A percentile compares a stretch with the other conserved stretches of the same genome.
These are phyloP conservation scores for Drosophila mayaguana DNA, from an alignment of 2,888 invertebrate genomes.

Conservation along the genomic window DNA sequence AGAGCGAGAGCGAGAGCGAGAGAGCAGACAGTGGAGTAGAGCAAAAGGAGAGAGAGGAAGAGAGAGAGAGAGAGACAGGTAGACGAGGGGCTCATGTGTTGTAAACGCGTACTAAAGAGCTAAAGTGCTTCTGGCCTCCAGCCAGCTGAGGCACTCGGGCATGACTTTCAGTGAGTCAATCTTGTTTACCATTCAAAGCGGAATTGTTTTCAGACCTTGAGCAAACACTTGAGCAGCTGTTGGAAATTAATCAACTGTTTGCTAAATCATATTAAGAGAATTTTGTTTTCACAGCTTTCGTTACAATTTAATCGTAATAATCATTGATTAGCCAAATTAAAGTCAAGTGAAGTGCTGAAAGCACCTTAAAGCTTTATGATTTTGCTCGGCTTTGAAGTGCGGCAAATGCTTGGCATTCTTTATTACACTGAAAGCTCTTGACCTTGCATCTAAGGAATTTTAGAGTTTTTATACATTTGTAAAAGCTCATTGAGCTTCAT, in stretches of 20 bases:
- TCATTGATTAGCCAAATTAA: conserved; percentile 3
- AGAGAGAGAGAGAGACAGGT: background rate
- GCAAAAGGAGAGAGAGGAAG: background rate
- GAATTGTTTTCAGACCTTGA: conserved; percentile 2
- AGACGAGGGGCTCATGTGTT: background rate
- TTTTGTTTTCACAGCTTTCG: background rate
- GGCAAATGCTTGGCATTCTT: background rate
- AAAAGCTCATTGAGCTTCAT: too few species aligned
- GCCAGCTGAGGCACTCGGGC: background rate
- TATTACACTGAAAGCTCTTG: background rate
- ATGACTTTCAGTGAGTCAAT: background rate
- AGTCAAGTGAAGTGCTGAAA: background rate
- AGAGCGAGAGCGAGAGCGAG: background rate
- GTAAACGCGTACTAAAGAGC: conserved; percentile 5
- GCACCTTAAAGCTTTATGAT: background rate
- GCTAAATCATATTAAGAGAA: background rate
- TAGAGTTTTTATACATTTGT: too few species aligned
- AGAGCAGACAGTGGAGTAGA: background rate
- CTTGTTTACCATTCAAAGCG: background rate
- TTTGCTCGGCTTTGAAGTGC: background rate
- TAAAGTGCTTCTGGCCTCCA: conserved; percentile 2
- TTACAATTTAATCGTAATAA: background rate
- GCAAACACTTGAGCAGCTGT: conserved; percentile 1
- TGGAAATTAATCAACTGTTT: conserved; percentile 5
- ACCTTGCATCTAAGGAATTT: too few species aligned